Conservation (phyloP, 2,797 vertebrate species). For the Notoglanidium macrostoma region DNA sequence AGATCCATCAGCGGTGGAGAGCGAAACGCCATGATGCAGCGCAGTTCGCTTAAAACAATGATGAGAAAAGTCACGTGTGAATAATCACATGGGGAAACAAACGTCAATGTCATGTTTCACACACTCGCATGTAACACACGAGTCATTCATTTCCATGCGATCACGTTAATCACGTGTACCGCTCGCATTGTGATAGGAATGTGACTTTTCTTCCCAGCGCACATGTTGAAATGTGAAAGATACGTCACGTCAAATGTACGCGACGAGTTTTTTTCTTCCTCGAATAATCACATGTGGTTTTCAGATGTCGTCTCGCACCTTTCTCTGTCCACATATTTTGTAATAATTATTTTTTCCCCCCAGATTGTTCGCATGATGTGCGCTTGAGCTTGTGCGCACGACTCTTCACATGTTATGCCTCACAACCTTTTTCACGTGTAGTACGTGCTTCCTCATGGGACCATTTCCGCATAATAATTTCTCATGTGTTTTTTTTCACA, state of each 20-base stretch:
- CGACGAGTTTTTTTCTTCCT: too few relatives aligned
- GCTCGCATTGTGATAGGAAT: background rate
- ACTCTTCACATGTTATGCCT: background rate
- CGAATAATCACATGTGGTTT: too few relatives aligned
- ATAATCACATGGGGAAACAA: background rate
- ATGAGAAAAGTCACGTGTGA: background rate
- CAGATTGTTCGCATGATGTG: too few relatives aligned
- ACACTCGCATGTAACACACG: too few relatives aligned
- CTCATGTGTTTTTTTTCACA: background rate
- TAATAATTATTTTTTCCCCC: too few relatives aligned
- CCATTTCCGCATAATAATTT: background rate
- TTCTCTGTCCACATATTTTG: too few relatives aligned
- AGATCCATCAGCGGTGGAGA: constrained; percentile 60
- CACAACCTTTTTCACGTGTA: background rate
- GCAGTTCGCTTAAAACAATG: background rate
- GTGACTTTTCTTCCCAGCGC: background rate
- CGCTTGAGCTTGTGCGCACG: too few relatives aligned
- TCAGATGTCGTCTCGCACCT: too few relatives aligned
- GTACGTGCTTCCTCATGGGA: too few relatives aligned
- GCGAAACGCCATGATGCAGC: background rate
- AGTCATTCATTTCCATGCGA: background rate
- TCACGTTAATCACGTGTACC: background rate
- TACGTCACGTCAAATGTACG: too few relatives aligned
- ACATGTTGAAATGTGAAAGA: too few relatives aligned
- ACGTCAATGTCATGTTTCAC: background rate